Base-by-base conservation (phyloP, 2,888 invertebrate genomes). In the Aphidius colemani region DNA sequence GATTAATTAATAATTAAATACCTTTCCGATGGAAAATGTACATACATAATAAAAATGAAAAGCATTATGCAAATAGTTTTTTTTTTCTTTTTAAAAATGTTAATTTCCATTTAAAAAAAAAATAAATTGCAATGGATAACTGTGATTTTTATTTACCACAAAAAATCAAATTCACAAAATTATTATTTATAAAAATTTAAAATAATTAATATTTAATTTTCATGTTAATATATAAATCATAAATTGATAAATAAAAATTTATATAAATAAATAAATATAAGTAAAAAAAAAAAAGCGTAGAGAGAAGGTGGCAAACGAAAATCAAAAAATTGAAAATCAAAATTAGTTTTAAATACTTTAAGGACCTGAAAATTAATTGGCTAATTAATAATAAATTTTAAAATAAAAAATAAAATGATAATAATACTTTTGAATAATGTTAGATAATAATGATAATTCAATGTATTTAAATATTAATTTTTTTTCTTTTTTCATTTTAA, bases 291-390 rank as follows among this genome's bases (percentile, higher is more conserved):
- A 61, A 63, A 59, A 48, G 62, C 55, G 64, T 40, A 56, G 63
- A 61, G 67, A 13, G 13, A n/a, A 18, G 13, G 13, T 2, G 13
- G 13, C 13, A 58, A 66, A 67, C 57, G 59, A 59, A 59, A 69
- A 68, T 69, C 69, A 71, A 71, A 70, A 67, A 56, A 66, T 64
- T 59, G 66, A 71, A 65, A 70, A 71, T 71, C 71, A 71, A 71
- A 71, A 71, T 70, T 71, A 71, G 66, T 7, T 67, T 18, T 71
- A 70, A 71, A 67, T 40, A 45, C 56, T 66, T 11, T 58, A 59
- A 62, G 44, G 59, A 61, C 55, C 40, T 62, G 57, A 61, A 50
- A 55, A 41, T 13, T 46, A 39, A 53, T 8, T 61, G 30, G 53
- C 43, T 64, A 60, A 49, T 55, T 60, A 30, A 64, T 57, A 48